Evolutionary conservation across 2,797 vertebrate species (phyloP), one percentile per base, ranked within the genome.

Genomic region (Cynodonichthys magdalenae): DNA sequence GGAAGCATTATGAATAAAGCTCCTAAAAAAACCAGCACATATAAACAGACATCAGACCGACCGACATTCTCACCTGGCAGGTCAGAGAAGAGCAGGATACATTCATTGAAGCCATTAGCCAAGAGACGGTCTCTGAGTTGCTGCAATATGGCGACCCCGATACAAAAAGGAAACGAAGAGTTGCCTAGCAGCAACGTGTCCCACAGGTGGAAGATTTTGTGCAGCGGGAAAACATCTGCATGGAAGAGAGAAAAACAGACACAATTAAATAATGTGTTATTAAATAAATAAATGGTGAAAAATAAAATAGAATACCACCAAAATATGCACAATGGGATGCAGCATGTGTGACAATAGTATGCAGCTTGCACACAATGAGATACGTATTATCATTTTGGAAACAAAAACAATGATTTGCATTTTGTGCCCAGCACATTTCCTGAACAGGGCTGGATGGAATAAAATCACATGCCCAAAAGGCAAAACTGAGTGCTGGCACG

Each of bases 141-240:
- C 70, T 99, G 97, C 68, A 99, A 87, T 81, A 99, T 98, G 70
- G 98, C 96, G 63, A 99, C 96, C n/a, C 97, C 97, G 46, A 99
- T 99, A 63, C 97, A 99, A 86, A 99, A 99, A 0, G 97, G 97
- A 72, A 99, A 99, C 5, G 97, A 99, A 27, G 96, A 97, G 88
- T 98, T 98, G 10, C 98, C 98, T 83, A 99, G 93, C 5, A 99
- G 91, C 50, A 99, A 90, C 0, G 97, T 99, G 90, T 99, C 97
- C 98, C 98, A 99, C 78, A 99, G 87, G 91, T 99, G 98, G 83
- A 99, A 99, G 86, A 99, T 99, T 93, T 99, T 99, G 93, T 99
- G 98, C 80, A 99, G 90, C 10, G 97, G 90, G 68, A 91, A 92
- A 65, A 92, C 89, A 71, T 92, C 90, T 92, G 70, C 24, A 75